Evolutionary conservation across 1,140 invertebrate species (phyloP).

Genomic region (Nilaparvata lugens): DNA sequence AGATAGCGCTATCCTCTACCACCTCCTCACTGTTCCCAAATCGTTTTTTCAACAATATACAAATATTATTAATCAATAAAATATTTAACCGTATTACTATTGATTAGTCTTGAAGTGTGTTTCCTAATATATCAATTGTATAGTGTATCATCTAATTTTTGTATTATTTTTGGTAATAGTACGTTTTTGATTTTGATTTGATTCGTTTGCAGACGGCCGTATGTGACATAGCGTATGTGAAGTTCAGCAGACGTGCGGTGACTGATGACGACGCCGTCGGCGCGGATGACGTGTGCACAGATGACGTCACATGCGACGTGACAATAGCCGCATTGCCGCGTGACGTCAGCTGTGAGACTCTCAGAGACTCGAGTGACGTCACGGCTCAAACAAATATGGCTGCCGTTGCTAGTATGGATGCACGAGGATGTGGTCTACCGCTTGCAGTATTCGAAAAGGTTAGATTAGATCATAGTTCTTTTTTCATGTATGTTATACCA

Average conservation of each 20-base stretch:
- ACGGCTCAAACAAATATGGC: conserved; percentile 39
- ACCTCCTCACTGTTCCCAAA: too few species aligned
- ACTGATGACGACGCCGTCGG: neutral
- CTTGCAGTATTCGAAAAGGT: conserved; percentile 80
- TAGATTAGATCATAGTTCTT: too few species aligned
- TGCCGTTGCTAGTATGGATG: conserved; percentile 38
- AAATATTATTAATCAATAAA: too few species aligned
- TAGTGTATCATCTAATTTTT: too few species aligned
- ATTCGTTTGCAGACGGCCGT: neutral
- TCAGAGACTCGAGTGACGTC: conserved; percentile 46
- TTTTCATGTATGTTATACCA: too few species aligned
- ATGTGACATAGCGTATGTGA: neutral
- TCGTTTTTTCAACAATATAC: too few species aligned
- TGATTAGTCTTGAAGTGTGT: too few species aligned
- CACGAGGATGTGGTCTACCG: conserved; percentile 65
- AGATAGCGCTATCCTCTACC: too few species aligned
- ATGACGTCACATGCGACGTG: neutral
- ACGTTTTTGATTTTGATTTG: neutral
- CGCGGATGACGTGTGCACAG: neutral
- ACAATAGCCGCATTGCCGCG: conserved; percentile 36
- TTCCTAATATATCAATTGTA: too few species aligned
- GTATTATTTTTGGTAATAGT: neutral
- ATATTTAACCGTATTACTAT: too few species aligned
- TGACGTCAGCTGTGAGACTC: conserved; percentile 49
- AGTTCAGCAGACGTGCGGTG: neutral